A percentile compares a stretch with the other conserved stretches of the same genome.
Conservation (phyloP, 2,113 vertebrate species). For the Mystacornis crossleyi region DNA sequence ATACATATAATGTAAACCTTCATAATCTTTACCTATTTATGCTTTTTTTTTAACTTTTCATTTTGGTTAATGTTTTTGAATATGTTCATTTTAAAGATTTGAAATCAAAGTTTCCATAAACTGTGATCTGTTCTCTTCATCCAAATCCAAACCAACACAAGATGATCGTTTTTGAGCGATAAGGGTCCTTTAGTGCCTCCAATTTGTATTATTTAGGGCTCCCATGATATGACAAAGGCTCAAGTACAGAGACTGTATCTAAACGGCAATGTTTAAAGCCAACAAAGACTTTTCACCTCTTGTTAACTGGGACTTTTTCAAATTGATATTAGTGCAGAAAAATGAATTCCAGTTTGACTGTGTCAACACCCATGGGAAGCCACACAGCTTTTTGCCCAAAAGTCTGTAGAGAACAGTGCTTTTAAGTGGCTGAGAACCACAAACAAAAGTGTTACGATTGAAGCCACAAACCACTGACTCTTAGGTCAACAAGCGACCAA, state of each 20-base stretch:
- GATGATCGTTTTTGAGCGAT: not conserved
- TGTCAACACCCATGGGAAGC: not conserved
- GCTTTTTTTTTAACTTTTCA: not conserved
- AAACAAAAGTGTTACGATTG: not conserved
- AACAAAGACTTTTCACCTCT: not conserved
- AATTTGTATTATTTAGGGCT: not conserved
- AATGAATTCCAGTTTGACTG: not conserved
- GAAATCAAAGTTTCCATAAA: not conserved
- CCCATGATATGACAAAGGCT: not conserved
- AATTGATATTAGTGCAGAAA: not conserved
- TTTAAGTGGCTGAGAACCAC: not conserved
- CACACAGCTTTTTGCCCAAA: not conserved
- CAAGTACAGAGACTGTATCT: not conserved
- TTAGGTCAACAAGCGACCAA: not conserved
- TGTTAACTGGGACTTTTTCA: not conserved
- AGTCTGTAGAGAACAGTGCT: not conserved
- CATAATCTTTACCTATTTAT: not conserved
- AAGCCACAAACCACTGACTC: not conserved
- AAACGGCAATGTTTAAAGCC: not conserved
- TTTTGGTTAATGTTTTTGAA: not conserved
- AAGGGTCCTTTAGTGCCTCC: not conserved
- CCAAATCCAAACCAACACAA: not conserved
- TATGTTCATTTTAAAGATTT: not conserved
- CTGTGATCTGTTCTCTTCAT: not conserved
- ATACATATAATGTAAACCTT: not conserved